Evolutionary conservation across 2,888 invertebrate species (phyloP), one percentile per base, ranked within the genome.

Genomic region (Cerastoderma edule): DNA sequence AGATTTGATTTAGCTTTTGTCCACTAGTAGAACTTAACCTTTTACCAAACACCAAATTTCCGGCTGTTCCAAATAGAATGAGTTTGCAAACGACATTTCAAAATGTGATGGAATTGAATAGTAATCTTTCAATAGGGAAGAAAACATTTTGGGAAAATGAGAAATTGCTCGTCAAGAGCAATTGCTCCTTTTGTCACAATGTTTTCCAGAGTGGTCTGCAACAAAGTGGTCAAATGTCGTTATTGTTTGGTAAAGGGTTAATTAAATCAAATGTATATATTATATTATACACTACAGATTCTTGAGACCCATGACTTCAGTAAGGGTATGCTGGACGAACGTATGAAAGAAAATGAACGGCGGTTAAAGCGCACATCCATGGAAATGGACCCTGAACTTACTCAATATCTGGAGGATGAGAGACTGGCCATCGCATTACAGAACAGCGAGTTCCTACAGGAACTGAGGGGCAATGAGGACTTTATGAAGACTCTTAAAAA

Each of bases 401-500:
- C 92, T 4, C 93, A 93, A 83, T 95, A 96, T 85, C 94, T 97
- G 89, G 97, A 97, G 83, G 97, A 97, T 90, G 97, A 97, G 91
- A 96, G 90, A 60, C 81, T 92, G n/a, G 97, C 97, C 0, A 94
- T 97, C 79, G 95, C 97, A 92, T 94, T 97, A 71, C 97, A 97
- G 92, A 97, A 97, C 89, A 96, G 97, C 90, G 97, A 98, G 92
- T 97, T 97, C 87, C 95, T 97, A 95, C 95, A 96, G 56, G 96
- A 97, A 89, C 93, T 97, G 44, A 94, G 96, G 73, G 95, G 96
- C 95, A 96, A 97, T 92, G 95, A 96, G 91, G 97, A 97, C 89
- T 97, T 97, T 90, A 95, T 97, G 94, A 95, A 95, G 30, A 96
- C 96, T 0, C 93, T 97, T 63, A 96, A 97, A 89, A 95, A 95